phyloP scores from a whole-genome alignment of 2,888 invertebrate species.

The Lagria hirta region DNA sequence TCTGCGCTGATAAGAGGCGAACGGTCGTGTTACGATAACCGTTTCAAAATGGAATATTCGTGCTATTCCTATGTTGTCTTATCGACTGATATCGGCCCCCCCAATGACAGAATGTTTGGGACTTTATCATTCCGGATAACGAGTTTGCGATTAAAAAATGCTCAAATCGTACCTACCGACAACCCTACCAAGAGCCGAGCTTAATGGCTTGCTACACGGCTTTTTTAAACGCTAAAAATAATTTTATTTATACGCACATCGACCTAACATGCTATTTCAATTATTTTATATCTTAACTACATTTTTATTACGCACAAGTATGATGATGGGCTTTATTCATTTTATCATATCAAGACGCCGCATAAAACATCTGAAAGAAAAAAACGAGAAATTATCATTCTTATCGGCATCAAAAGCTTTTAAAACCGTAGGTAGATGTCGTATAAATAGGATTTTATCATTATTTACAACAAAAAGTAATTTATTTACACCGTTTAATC shows the following conservation, averaged over 20 bases:
- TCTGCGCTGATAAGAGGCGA: conserved; percentile 49
- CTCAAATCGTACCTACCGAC: conserved; percentile 19
- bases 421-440: too few species aligned
- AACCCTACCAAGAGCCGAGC: too few species aligned
- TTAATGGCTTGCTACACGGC: conserved; percentile 30
- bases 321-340: conserved; percentile 9
- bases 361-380: too few species aligned
- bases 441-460: too few species aligned
- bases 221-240: conserved; percentile 23
- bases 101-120: conserved; percentile 47
- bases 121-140: conserved; percentile 30
- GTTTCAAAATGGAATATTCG: conserved; percentile 56
- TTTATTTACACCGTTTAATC: too few species aligned
- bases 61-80: conserved; percentile 52
- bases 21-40: conserved; percentile 51
- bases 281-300: conserved; percentile 25
- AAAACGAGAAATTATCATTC: not conserved
- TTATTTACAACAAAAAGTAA: too few species aligned
- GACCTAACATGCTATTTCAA: conserved; percentile 28
- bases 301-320: conserved; percentile 17
- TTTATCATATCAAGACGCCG: conserved; percentile 15
- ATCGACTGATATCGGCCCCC: conserved; percentile 47
- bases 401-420: too few species aligned
- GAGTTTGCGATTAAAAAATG: conserved; percentile 27
- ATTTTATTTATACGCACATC: conserved; percentile 22